Evolutionary conservation across 2,113 vertebrate genomes (phyloP), one percentile per base, ranked within the genome.

Genomic region (Artemisiospiza belli): DNA sequence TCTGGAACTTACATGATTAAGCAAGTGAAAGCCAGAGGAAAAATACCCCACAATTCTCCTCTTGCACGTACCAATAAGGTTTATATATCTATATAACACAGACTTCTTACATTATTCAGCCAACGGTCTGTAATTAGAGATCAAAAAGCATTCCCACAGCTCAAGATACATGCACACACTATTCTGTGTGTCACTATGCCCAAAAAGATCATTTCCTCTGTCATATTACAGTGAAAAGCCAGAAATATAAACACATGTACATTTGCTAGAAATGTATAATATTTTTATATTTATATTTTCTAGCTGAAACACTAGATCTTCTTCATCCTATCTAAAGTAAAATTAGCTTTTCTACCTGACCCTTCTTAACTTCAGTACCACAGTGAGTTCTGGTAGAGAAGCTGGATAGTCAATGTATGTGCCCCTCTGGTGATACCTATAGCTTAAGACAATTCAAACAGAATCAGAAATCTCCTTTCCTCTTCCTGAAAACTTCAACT

Each of bases 91-190:
- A 16, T 35, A 47, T 33, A 83, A 70, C 18, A 66, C 1, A 59
- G 49, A 35, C 27, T 25, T 73, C 28, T 70, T 49, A n/a, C 4
- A 44, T 74, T 86, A 77, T 59, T 81, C 59, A 67, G 47, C 9
- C 76, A 77, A 47, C 44, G 80, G 43, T 44, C 47, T 95, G 51
- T 70, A 93, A 95, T 88, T 90, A 90, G 69, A 95, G 64, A 96
- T 72, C 44, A 73, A 82, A 93, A 83, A 87, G n/a, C 1, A 0
- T 93, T 92, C 52, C 88, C 69, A 70, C 31, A 94, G 54, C 31
- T 88, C 67, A 80, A 64, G 83, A 72, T 67, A 73, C 17, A 33
- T 10, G 21, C 20, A 63, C n/a, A 67, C 1, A 0, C 5, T 52
- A 46, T 55, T 58, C 33, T 58, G 11, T 37, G 24, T n/a, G 6